Evolutionary conservation across 2,888 invertebrate species (phyloP), one percentile per base, ranked within the genome.

Genomic region (Tryphoninae sp.): DNA sequence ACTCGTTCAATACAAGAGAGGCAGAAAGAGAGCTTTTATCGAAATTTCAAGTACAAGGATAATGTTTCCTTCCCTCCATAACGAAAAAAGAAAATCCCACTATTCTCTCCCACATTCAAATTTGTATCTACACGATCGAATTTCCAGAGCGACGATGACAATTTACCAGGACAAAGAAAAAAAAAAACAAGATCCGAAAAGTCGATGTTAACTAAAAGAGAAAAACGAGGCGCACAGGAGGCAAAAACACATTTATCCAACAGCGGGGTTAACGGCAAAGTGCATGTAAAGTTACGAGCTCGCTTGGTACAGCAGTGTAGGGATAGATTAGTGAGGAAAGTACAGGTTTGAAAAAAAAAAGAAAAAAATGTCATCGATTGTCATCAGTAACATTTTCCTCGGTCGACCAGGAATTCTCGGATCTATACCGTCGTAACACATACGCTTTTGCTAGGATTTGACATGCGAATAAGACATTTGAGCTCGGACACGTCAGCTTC

Each of bases 391-490:
- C 9, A 45, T 45, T 45, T 45, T 59, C 72, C 26, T 69, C 71
- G 16, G 49, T 26, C 7, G 26, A 53, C 53, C n/a, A 51, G 6
- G 19, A 49, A 49, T 55, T 40, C 55, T 64, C 40, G 51, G 64
- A 68, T 65, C 68, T 55, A 71, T 58, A 62, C 33, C 45, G 45
- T 65, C 42, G 13, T 23, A 40, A 62, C 51, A 67, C 33, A 59
- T 49, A 68, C 33, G 61, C 22, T 33, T 33, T 33, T 33, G 19
- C 19, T 3, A 7, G 49, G 19, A 42, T 67, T 68, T 49, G 68
- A 73, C 79, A 82, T 79, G 79, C 79, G 76, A 82, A 76, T 76
- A 72, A 68, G 64, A 80, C 76, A 82, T 80, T 73, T 51, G 64
- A 61, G 76, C 68, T 49, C 11, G 8, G 55, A 55, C 68, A 69